Base-by-base conservation (phyloP, 2,113 vertebrate genomes). In the Nettapus auritus region DNA sequence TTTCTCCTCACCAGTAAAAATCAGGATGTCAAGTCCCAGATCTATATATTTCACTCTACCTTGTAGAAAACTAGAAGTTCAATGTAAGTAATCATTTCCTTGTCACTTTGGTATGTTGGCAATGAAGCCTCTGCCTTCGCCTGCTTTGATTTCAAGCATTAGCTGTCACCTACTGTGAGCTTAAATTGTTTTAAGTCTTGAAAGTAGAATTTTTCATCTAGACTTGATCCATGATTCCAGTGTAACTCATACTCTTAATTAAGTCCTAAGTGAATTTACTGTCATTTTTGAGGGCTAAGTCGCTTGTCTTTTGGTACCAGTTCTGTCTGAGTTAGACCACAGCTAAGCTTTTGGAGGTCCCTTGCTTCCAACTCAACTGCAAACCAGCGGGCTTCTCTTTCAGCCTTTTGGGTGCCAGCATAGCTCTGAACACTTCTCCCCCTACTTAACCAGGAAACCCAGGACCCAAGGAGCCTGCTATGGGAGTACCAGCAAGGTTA, bases 361-460 rank as follows among this genome's bases (percentile, higher is more conserved):
- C 3, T 3, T 50, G 20, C 29, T 48, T 8, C 38, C 71, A 62
- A 40, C 9, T 9, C 33, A 2, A 0, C 28, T 23, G 18, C 36
- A 26, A 25, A 15, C 9, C 28, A 9, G 44, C 1, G 6, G 33
- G 28, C 8, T 79, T 56, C 56, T 40, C 36, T 46, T 63, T 64
- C 79, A 71, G 53, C 9, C 19, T 44, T 12, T 20, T 11, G 26
- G 15, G 8, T 7, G 36, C 21, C 29, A 4, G 28, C 10, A 21
- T 4, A 44, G 69, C 29, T 2, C 33, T 48, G 64, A 28, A 4
- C 0, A 0, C 2, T 31, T 56, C 6, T 48, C 18, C 38, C 25
- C 11, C 22, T 36, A 14, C 4, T 33, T 28, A 33, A 5, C 9
- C 6, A 16, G 76, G 71, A 44, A 48, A 68, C 7, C 0, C 12